Evolutionary conservation across 30 jellyfish, hydroid and myxozoan species (phyloP).

Genomic region (Mastigias papua): DNA sequence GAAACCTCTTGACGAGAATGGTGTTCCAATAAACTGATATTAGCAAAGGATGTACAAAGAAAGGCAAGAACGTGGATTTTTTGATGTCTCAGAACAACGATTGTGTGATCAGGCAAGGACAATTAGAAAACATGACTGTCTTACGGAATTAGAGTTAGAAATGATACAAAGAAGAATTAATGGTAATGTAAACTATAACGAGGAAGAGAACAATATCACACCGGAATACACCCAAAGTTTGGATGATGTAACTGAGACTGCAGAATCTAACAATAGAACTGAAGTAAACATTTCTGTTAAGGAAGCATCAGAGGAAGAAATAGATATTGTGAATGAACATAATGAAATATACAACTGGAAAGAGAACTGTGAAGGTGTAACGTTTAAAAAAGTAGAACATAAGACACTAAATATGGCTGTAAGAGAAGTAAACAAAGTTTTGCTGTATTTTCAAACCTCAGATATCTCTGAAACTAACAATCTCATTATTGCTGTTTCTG

Average conservation of each 20-base stretch:
- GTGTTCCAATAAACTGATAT: constrained; percentile 4
- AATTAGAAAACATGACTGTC: background rate
- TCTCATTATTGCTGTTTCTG: constrained; percentile 17
- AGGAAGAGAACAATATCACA: background rate
- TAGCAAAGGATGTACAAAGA: constrained; percentile 2
- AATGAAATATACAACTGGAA: background rate
- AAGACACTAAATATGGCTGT: background rate
- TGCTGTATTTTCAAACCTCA: constrained; percentile 53
- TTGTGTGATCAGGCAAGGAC: background rate
- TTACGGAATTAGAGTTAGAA: background rate
- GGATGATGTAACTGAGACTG: background rate
- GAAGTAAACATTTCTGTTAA: background rate
- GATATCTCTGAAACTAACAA: constrained; percentile 39
- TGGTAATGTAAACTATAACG: background rate
- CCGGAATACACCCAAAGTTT: background rate
- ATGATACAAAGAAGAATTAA: background rate
- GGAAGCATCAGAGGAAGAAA: background rate
- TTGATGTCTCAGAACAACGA: background rate
- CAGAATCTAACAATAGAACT: background rate
- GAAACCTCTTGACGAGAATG: background rate
- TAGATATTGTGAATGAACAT: background rate
- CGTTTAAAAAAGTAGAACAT: background rate
- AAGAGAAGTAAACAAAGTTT: constrained; percentile 29
- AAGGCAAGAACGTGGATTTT: background rate
- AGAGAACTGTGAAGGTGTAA: background rate